phyloP scores from a whole-genome alignment of 2,113 vertebrate species.

The Neofelis nebulosa region DNA sequence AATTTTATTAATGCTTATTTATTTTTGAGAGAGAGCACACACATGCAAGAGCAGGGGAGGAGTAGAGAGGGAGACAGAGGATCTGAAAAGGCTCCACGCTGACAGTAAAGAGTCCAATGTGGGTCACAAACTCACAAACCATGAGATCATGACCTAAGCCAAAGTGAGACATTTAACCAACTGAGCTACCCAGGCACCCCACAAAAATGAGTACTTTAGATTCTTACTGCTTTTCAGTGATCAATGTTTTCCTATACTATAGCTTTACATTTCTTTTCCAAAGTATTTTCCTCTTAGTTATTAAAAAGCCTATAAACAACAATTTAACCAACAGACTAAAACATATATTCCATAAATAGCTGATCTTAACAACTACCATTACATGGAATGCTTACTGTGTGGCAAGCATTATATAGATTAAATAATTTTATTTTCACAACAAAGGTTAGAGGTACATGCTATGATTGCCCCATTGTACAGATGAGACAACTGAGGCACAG shows the following conservation, averaged over 20 bases:
- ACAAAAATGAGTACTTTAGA: background rate
- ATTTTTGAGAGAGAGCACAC: no score
- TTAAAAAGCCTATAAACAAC: constrained; percentile 6
- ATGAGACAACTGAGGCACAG: background rate
- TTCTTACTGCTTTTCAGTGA: constrained; percentile 25
- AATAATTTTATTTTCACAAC: background rate
- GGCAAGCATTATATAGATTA: background rate
- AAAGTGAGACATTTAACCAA: no score
- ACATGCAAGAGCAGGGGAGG: no score
- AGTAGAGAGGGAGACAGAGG: no score
- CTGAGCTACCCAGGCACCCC: no score
- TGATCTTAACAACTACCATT: background rate
- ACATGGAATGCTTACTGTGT: background rate
- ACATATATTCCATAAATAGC: background rate
- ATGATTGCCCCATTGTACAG: background rate
- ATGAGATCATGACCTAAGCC: no score
- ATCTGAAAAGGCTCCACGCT: no score
- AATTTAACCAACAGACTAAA: background rate
- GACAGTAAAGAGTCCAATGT: no score
- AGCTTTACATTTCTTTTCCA: constrained; percentile 33
- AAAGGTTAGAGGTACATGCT: background rate
- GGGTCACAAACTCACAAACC: no score
- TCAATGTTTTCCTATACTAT: background rate
- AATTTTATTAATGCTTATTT: no score
- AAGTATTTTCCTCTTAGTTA: constrained; percentile 10